These are phyloP conservation scores for Pseudococcus longispinus DNA, from an alignment of 2,888 invertebrate genomes.

Conservation along the genomic window DNA sequence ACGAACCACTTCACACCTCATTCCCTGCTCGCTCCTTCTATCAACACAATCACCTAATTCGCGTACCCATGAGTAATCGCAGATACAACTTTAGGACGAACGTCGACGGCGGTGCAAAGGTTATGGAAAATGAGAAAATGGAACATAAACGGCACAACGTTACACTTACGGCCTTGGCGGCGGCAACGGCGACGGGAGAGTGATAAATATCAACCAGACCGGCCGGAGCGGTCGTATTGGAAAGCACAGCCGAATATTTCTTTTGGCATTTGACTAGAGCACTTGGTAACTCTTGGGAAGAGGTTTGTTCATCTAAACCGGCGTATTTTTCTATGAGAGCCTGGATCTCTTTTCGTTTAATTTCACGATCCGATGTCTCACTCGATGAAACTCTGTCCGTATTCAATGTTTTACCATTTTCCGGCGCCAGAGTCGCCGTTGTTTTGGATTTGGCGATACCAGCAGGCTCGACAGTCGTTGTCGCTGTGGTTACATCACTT, in stretches of 20 bases:
- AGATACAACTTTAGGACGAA: no score
- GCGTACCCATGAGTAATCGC: no score
- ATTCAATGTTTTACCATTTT: background rate
- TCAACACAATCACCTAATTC: background rate
- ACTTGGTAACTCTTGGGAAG: slow-evolving; percentile 60
- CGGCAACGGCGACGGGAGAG: background rate
- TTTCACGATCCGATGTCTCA: slow-evolving; percentile 73
- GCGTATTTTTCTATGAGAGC: slow-evolving; percentile 83
- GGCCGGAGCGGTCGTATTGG: slow-evolving; percentile 51
- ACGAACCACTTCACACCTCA: background rate
- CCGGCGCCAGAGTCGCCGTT: background rate
- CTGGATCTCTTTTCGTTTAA: slow-evolving; percentile 82
- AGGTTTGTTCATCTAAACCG: slow-evolving; percentile 68
- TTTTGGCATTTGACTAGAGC: slow-evolving; percentile 60
- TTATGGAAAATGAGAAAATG: background rate
- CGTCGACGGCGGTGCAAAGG: background rate
- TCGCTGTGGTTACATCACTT: background rate
- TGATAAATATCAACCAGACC: background rate
- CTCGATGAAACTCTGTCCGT: slow-evolving; percentile 60
- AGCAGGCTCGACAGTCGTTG: background rate
- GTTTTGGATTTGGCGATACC: background rate
- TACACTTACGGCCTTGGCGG: slow-evolving; percentile 52
- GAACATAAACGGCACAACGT: background rate
- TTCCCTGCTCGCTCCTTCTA: background rate
- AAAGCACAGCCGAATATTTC: slow-evolving; percentile 60